Conservation (phyloP, 1,140 invertebrate species). For the Charaxes varanes region DNA sequence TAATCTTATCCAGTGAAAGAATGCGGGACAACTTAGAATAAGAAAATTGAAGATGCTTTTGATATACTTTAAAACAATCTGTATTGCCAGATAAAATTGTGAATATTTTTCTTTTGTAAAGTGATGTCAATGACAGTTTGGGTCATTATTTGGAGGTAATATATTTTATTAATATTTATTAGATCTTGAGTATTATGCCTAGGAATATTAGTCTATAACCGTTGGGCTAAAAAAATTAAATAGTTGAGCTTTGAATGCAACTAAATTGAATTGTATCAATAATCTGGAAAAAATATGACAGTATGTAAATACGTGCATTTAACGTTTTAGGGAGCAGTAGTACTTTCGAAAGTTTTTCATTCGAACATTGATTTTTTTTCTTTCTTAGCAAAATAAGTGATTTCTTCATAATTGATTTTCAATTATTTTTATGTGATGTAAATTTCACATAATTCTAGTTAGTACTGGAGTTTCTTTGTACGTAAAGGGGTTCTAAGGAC, state of each 20-base stretch:
- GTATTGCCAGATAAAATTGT: slow-evolving; percentile 73
- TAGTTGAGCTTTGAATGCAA: slow-evolving; percentile 46
- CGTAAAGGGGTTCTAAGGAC: slow-evolving; percentile 63
- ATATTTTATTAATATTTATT: slow-evolving; percentile 63
- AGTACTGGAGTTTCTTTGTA: slow-evolving; percentile 63
- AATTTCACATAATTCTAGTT: slow-evolving; percentile 59
- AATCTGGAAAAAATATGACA: slow-evolving; percentile 44
- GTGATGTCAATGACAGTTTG: slow-evolving; percentile 66
- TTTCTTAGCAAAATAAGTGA: slow-evolving; percentile 61
- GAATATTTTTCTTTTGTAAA: slow-evolving; percentile 71
- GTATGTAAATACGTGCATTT: slow-evolving; percentile 69
- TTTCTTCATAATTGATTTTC: slow-evolving; percentile 55
- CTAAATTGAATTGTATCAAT: slow-evolving; percentile 43
- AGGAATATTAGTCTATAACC: slow-evolving; percentile 49
- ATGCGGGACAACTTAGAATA: slow-evolving; percentile 64
- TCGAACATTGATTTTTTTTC: slow-evolving; percentile 54
- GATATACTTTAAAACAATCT: slow-evolving; percentile 64
- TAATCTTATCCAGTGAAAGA: slow-evolving; percentile 63
- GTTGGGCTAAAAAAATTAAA: slow-evolving; percentile 41
- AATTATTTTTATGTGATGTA: slow-evolving; percentile 55
- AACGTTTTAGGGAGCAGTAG: slow-evolving; percentile 59
- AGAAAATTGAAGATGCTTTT: slow-evolving; percentile 62
- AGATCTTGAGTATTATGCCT: slow-evolving; percentile 65
- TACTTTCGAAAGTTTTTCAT: slow-evolving; percentile 52
- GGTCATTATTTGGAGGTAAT: slow-evolving; percentile 62